Base-by-base conservation (phyloP, 2,888 invertebrate genomes). In the Rhyacophila evoluta region DNA sequence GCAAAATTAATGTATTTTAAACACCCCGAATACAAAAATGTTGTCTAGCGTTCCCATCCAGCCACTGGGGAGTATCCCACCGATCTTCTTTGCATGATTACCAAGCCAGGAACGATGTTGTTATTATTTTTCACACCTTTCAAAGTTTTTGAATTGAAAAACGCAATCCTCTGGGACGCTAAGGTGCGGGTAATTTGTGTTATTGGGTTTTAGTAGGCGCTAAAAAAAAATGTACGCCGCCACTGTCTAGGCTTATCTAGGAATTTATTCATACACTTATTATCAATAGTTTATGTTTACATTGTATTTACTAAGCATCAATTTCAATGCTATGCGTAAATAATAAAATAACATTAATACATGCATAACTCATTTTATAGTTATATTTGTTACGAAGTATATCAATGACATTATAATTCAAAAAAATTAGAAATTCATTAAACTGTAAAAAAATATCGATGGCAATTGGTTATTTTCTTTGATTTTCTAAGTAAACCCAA, bases 91-190 rank as follows among this genome's bases (percentile, higher is more conserved):
- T 69, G 69, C 69, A 29, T 69, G 33, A 29, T 69, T 69, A 33
- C 69, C 69, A 69, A 25, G 55, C 69, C 33, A 33, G 33, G 15
- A 29, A 69, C 69, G 29, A 69, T 69, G 72, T 36, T 37, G 36
- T 36, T 72, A 72, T 55, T 55, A 55, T 55, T 72, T 72, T 72
- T 72, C 72, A 74, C 74, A 74, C 39, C 74, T 74, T 67, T 74
- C 36, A 29, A 67, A 25, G 74, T 74, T 72, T 72, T 36, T 29
- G 74, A 74, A 39, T 39, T 28, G 55, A 27, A 74, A 67, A 55
- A 55, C 55, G 8, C 55, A 27, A 38, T 39, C 41, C 73, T 15
- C 39, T 11, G 15, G 28, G 41, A 15, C 37, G 67, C 10, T 19
- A 29, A 25, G 67, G 55, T 25, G 55, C 67, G 67, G 55, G 74